Evolutionary conservation across 2,797 vertebrate species (phyloP).

Genomic region (Dicrostonyx torquatus): DNA sequence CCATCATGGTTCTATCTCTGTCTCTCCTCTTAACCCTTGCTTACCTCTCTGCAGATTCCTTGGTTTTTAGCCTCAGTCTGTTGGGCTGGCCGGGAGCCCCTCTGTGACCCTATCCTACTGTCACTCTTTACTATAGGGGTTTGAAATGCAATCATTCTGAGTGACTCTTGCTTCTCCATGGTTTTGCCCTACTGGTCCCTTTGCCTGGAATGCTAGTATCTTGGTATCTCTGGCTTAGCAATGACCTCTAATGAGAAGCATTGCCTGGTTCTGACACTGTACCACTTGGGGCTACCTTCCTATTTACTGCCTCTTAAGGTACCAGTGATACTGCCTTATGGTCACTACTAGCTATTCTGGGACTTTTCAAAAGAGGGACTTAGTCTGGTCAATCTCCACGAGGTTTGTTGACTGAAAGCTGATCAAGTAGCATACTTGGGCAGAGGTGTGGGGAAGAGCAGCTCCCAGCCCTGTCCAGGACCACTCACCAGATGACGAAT

Average conservation of each 20-base stretch:
- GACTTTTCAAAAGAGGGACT: not conserved
- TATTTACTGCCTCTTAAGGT: not conserved
- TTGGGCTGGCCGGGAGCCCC: not conserved
- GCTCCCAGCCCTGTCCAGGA: not conserved
- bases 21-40: not conserved
- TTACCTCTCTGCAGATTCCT: not conserved
- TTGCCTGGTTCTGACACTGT: not conserved
- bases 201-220: not conserved
- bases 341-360: not conserved
- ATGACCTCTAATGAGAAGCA: not conserved
- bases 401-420: not conserved
- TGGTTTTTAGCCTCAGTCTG: not conserved
- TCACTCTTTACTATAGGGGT: not conserved
- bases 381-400: not conserved
- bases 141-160: not conserved
- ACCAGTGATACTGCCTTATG: not conserved
- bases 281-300: not conserved
- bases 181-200: not conserved
- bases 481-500: conserved; percentile 60
- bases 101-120: not conserved
- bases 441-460: not conserved
- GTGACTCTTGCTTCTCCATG: not conserved
- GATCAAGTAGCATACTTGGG: not conserved
- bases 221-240: not conserved
- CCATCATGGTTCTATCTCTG: no score